Conservation (phyloP, 2,113 vertebrate species). For the Numenius arquata region DNA sequence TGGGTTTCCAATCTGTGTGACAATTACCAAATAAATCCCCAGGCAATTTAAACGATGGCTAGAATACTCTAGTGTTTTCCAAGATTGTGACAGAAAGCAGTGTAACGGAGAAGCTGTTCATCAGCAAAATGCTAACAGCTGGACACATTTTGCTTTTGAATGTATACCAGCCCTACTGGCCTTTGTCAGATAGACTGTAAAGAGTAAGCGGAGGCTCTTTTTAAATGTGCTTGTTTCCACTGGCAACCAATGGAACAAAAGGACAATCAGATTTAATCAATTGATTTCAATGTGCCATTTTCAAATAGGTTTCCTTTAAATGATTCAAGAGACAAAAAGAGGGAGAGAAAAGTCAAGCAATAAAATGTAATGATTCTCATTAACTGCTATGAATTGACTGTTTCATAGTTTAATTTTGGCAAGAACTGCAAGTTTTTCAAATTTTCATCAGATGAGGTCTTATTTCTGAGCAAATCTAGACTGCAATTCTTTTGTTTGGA, state of each 20-base stretch:
- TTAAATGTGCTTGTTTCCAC: not conserved
- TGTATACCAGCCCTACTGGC: not conserved
- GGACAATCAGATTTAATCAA: slow-evolving; percentile 20
- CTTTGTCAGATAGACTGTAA: not conserved
- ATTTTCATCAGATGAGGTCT: not conserved
- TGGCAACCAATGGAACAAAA: slow-evolving; percentile 8
- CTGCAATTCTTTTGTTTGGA: not conserved
- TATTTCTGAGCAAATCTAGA: not conserved
- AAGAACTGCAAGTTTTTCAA: not conserved
- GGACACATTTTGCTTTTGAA: not conserved
- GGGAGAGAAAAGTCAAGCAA: slow-evolving; percentile 1
- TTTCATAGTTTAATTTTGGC: not conserved
- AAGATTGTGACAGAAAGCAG: not conserved
- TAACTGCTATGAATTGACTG: not conserved
- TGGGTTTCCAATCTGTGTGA: not conserved
- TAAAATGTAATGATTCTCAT: slow-evolving; percentile 13
- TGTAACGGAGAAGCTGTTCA: not conserved
- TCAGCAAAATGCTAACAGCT: not conserved
- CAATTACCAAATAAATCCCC: not conserved
- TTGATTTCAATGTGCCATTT: not conserved
- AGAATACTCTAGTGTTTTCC: not conserved
- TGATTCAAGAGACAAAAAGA: not conserved
- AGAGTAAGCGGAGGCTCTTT: not conserved
- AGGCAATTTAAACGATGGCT: not conserved
- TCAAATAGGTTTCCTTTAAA: slow-evolving; percentile 9